Conservation (phyloP, 2,797 vertebrate genomes). For the Bovichtus variegatus region DNA sequence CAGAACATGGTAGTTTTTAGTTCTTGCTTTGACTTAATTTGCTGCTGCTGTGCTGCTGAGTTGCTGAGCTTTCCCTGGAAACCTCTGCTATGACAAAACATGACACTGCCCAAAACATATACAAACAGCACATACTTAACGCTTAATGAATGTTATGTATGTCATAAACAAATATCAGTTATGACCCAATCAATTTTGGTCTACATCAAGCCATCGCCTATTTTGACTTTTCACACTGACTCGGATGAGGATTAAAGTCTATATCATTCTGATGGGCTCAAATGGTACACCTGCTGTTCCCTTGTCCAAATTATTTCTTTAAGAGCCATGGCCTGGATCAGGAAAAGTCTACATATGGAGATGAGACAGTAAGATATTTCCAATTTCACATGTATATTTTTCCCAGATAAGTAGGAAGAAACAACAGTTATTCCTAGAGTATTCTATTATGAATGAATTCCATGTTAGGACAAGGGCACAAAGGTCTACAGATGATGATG, state of each 20-base stretch:
- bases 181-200: background rate
- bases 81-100: background rate
- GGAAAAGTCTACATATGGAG: slow-evolving; percentile 82
- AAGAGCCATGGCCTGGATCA: slow-evolving; percentile 84
- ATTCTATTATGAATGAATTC: slow-evolving; percentile 1
- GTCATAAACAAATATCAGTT: background rate
- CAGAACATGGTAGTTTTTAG: background rate
- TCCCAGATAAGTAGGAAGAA: background rate
- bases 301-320: slow-evolving; percentile 82
- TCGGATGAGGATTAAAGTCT: slow-evolving; percentile 18
- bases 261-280: slow-evolving; percentile 62
- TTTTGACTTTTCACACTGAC: background rate
- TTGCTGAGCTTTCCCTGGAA: slow-evolving; percentile 6
- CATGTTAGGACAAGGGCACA: background rate
- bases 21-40: slow-evolving; percentile 1
- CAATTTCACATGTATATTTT: slow-evolving; percentile 47
- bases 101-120: background rate
- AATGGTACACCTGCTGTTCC: slow-evolving; percentile 71
- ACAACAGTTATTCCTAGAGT: background rate
- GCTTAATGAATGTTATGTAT: background rate
- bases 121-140: background rate
- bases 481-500: background rate
- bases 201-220: slow-evolving; percentile 12
- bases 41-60: slow-evolving; percentile 22
- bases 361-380: slow-evolving; percentile 87